Evolutionary conservation across 2,888 invertebrate genomes (phyloP).

Genomic region (Dolichomitus sp.): DNA sequence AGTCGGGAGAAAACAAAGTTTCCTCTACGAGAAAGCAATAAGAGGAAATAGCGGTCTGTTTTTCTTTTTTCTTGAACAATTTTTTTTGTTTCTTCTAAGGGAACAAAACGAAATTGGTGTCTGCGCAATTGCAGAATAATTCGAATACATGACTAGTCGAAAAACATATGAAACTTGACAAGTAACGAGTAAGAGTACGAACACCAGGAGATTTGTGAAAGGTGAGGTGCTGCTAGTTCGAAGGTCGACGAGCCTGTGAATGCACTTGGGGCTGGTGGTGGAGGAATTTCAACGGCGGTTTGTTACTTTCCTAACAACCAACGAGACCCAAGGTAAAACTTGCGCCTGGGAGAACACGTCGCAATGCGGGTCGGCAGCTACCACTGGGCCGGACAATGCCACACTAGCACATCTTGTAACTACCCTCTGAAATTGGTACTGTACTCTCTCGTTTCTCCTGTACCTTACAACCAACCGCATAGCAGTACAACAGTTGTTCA

Average conservation of each 20-base stretch:
- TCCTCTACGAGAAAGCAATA: too few relatives aligned
- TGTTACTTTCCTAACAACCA: constrained; percentile 83
- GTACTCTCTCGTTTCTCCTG: constrained; percentile 71
- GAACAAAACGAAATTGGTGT: not conserved
- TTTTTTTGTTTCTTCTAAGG: not conserved
- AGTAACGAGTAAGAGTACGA: constrained; percentile 9
- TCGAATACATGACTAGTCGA: constrained; percentile 14
- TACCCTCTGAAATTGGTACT: constrained; percentile 81
- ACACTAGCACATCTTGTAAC: constrained; percentile 75
- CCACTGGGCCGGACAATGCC: constrained; percentile 70
- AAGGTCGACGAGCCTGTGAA: constrained; percentile 35
- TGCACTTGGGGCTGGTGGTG: constrained; percentile 49
- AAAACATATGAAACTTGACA: constrained; percentile 7
- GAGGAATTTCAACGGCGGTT: constrained; percentile 75
- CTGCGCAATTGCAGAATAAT: constrained; percentile 4
- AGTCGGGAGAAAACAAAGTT: too few relatives aligned
- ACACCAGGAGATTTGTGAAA: constrained; percentile 9
- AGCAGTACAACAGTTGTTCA: constrained; percentile 27
- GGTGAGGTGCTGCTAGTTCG: constrained; percentile 18
- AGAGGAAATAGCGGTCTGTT: too few relatives aligned
- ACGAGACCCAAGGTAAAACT: constrained; percentile 79
- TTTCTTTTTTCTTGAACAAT: not conserved
- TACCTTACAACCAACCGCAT: constrained; percentile 47
- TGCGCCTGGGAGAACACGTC: constrained; percentile 75
- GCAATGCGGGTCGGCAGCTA: constrained; percentile 78